These are phyloP conservation scores for Plestiodon gilberti DNA, from an alignment of 2,113 vertebrate species.

Conservation along the genomic window DNA sequence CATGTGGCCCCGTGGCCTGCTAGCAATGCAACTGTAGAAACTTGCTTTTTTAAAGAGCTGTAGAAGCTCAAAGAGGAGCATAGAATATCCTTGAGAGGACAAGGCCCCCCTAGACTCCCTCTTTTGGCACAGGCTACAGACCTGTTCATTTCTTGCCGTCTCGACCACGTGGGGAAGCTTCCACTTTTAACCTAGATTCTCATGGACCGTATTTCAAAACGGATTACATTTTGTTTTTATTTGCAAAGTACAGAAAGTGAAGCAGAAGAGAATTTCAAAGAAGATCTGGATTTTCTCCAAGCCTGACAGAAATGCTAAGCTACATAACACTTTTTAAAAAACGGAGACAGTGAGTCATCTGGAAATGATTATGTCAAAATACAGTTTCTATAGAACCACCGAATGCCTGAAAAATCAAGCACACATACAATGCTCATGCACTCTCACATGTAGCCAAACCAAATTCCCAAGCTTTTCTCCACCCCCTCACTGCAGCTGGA, in stretches of 20 bases:
- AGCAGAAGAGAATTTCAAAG: slow-evolving; percentile 37
- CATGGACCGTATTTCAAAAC: slow-evolving; percentile 41
- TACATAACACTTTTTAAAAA: slow-evolving; percentile 29
- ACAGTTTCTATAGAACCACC: slow-evolving; percentile 50
- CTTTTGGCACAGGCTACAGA: not conserved
- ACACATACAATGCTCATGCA: not conserved
- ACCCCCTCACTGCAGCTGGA: slow-evolving; percentile 30
- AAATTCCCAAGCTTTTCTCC: slow-evolving; percentile 25
- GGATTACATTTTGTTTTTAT: slow-evolving; percentile 11
- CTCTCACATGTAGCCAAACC: slow-evolving; percentile 43
- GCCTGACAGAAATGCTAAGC: slow-evolving; percentile 54
- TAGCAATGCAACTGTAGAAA: no score
- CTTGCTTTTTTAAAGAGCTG: no score
- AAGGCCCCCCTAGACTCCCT: not conserved
- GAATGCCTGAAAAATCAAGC: slow-evolving; percentile 39
- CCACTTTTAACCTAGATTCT: slow-evolving; percentile 61
- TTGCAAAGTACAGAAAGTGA: slow-evolving; percentile 3
- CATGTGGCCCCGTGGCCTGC: no score
- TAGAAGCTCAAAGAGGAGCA: no score
- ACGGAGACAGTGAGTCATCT: slow-evolving; percentile 58
- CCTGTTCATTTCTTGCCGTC: not conserved
- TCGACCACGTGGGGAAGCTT: not conserved
- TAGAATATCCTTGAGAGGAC: not conserved
- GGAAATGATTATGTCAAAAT: slow-evolving; percentile 59
- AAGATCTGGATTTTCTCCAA: slow-evolving; percentile 50